phyloP scores from a whole-genome alignment of 2,888 invertebrate species.

The Acronicta alni region DNA sequence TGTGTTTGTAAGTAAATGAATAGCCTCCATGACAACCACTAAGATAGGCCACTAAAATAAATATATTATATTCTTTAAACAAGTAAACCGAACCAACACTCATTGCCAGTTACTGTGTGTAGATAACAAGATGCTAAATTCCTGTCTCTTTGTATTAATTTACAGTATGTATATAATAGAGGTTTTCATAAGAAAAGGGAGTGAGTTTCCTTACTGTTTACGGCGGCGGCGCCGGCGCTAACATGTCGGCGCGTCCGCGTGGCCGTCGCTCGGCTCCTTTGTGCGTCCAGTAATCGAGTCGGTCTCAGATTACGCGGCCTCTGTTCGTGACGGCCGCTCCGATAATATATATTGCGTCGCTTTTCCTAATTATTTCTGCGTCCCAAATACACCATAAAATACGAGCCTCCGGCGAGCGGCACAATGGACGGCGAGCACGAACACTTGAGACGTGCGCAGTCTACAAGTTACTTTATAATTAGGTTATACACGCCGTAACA shows the following conservation, averaged over 20 bases:
- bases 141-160: no score
- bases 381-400: constrained; percentile 19
- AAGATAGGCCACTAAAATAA: no score
- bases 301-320: constrained; percentile 4
- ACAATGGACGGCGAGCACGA: constrained; percentile 23
- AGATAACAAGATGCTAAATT: no score
- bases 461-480: constrained; percentile 15
- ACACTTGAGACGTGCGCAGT: constrained; percentile 5
- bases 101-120: no score
- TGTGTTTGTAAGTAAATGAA: no score
- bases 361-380: constrained; percentile 28
- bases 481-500: constrained; percentile 6
- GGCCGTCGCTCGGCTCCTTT: constrained; percentile 5
- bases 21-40: no score
- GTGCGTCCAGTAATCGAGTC: constrained; percentile 14
- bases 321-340: constrained; percentile 31
- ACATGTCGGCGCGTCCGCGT: not conserved
- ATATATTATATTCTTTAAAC: no score
- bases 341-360: constrained; percentile 14
- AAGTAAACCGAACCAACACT: no score
- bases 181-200: no score
- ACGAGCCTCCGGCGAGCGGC: constrained; percentile 2
- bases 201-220: not conserved
- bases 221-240: not conserved
- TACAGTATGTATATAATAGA: no score